These are phyloP conservation scores for Eupsilia transversa DNA, from an alignment of 2,888 invertebrate species.

Conservation along the genomic window DNA sequence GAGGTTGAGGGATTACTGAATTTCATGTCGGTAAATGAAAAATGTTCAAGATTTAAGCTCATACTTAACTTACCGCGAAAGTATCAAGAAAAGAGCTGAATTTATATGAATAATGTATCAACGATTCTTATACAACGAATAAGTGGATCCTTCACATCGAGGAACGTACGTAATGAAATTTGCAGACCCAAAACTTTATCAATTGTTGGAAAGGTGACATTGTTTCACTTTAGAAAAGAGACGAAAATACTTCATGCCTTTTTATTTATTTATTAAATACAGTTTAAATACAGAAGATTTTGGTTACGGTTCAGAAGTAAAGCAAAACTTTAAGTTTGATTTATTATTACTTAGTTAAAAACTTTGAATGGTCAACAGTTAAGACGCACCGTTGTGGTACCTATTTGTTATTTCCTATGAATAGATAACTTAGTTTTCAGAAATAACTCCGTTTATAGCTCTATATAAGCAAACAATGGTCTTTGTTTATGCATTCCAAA, in stretches of 20 bases:
- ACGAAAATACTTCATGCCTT: not conserved
- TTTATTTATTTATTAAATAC: conserved; percentile 12
- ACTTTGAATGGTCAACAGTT: conserved; percentile 11
- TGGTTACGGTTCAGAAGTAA: not conserved
- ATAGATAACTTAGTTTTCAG: conserved; percentile 46
- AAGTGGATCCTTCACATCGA: conserved; percentile 21
- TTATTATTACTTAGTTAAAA: conserved; percentile 13
- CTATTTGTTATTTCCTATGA: conserved; percentile 22
- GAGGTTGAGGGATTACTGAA: conserved; percentile 6
- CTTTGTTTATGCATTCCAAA: conserved; percentile 54
- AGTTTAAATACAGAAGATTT: no score
- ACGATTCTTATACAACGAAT: conserved; percentile 7
- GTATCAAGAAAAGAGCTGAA: conserved; percentile 13
- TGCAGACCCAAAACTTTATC: conserved; percentile 30
- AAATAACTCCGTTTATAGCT: conserved; percentile 47
- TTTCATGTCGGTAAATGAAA: conserved; percentile 11
- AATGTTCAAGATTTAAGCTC: conserved; percentile 11
- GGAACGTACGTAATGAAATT: conserved; percentile 29
- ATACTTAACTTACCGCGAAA: conserved; percentile 1
- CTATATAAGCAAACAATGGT: conserved; percentile 37
- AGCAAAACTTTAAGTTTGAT: not conserved
- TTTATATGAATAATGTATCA: conserved; percentile 33
- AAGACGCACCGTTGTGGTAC: conserved; percentile 12
- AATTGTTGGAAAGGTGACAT: conserved; percentile 18
- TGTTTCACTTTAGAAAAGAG: not conserved